A percentile compares a stretch with the other conserved stretches of the same genome.
Conservation (phyloP, 2,888 invertebrate species). For the Adelphocoris suturalis region DNA sequence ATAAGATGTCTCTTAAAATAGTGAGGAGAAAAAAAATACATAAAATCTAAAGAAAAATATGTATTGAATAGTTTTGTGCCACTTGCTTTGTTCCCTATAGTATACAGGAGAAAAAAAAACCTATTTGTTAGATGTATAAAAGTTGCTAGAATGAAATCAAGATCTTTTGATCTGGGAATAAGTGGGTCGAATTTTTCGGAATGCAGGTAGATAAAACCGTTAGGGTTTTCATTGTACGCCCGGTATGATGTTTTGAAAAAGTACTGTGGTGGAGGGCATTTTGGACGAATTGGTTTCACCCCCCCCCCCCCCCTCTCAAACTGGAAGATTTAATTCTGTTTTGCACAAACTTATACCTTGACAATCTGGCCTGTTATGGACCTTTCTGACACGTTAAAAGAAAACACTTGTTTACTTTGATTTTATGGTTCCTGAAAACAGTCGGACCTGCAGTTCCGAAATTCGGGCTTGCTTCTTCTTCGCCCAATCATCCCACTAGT, state of each 20-base stretch:
- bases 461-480: neutral
- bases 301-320: no score
- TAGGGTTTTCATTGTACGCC: no score
- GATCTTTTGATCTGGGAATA: neutral
- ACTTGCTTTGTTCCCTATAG: conserved; percentile 73
- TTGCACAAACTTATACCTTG: no score
- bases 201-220: neutral
- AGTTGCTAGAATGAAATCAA: conserved; percentile 52
- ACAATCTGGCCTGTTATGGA: no score
- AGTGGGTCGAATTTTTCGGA: neutral
- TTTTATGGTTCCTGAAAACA: no score
- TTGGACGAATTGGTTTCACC: no score
- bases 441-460: neutral
- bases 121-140: conserved; percentile 48
- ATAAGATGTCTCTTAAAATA: conserved; percentile 64
- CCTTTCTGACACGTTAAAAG: no score
- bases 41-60: conserved; percentile 31
- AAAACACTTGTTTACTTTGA: no score
- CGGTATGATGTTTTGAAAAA: no score
- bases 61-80: conserved; percentile 72
- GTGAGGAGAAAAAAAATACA: conserved; percentile 40
- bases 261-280: no score
- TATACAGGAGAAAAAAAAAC: conserved; percentile 51
- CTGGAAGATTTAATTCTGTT: no score
- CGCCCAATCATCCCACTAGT: conserved; percentile 9